These are phyloP conservation scores for Cecropterus lyciades DNA, from an alignment of 1,140 invertebrate species.

Conservation along the genomic window DNA sequence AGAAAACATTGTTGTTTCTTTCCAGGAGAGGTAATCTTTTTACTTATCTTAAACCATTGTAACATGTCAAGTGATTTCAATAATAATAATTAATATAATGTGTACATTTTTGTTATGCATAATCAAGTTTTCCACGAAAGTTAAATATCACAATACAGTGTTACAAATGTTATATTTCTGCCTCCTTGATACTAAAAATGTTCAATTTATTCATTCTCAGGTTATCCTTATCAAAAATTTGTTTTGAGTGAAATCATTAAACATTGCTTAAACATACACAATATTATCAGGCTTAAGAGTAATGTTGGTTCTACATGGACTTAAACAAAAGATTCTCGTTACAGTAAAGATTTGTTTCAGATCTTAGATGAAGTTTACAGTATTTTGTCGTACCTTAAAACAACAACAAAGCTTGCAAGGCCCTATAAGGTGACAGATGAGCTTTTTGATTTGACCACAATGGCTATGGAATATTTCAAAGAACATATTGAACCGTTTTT, in stretches of 20 bases:
- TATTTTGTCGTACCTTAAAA: conserved; percentile 92
- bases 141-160: too few relatives aligned
- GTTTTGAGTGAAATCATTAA: conserved; percentile 13
- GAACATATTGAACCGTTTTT: conserved; percentile 94
- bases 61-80: not conserved
- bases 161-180: too few relatives aligned
- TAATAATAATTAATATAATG: not conserved
- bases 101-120: too few relatives aligned
- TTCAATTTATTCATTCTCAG: conserved; percentile 5
- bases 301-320: not conserved
- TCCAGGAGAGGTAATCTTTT: conserved; percentile 90
- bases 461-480: conserved; percentile 97
- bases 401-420: conserved; percentile 91
- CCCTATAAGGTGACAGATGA: conserved; percentile 96
- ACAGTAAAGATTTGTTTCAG: conserved; percentile 64
- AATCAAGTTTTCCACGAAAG: too few relatives aligned
- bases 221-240: conserved; percentile 11
- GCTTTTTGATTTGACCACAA: conserved; percentile 95
- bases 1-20: conserved; percentile 95
- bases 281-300: conserved; percentile 5
- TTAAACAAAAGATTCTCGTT: conserved; percentile 6
- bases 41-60: not conserved
- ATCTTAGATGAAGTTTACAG: conserved; percentile 90
- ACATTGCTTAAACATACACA: conserved; percentile 5
- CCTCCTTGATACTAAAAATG: too few relatives aligned